Percentiles rank a stretch among this genome's conserved stretches.
Conservation (phyloP, 2,113 vertebrate species). For the Oophaga pumilio region DNA sequence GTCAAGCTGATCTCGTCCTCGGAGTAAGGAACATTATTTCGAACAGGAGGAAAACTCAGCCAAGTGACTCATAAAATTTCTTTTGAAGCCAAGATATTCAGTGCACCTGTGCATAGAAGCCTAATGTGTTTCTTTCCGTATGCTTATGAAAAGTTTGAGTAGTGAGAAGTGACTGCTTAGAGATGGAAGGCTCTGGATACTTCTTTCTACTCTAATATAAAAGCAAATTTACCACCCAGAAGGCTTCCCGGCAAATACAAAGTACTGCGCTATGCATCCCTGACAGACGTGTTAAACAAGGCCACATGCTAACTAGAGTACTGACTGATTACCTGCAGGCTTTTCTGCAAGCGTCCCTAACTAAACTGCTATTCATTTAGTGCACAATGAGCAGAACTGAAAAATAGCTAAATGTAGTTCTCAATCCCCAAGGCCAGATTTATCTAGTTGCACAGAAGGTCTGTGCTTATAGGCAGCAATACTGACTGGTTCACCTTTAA, state of each 20-base stretch:
- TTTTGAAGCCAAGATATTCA: conserved; percentile 48
- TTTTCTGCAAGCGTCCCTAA: neutral
- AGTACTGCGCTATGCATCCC: neutral
- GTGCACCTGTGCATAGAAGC: conserved; percentile 46
- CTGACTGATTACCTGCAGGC: conserved; percentile 12
- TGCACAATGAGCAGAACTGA: neutral
- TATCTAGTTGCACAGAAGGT: neutral
- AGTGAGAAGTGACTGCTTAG: conserved; percentile 24
- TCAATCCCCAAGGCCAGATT: conserved; percentile 1
- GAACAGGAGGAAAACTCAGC: conserved; percentile 23
- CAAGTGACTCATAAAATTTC: conserved; percentile 46
- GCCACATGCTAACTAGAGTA: conserved; percentile 1
- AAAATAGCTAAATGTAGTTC: neutral
- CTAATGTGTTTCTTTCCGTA: conserved; percentile 35
- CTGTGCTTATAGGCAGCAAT: neutral
- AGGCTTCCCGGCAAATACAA: neutral
- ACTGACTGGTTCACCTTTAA: neutral
- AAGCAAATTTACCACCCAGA: conserved; percentile 8
- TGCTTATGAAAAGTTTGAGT: conserved; percentile 22
- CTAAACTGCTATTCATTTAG: conserved; percentile 13
- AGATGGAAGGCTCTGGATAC: conserved; percentile 11
- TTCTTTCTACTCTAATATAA: conserved; percentile 35
- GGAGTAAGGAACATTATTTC: conserved; percentile 49
- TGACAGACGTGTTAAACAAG: neutral
- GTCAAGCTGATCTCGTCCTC: conserved; percentile 41